These are phyloP conservation scores for Lepidocolaptes lacrymiger DNA, from an alignment of 2,797 vertebrate species.

Conservation along the genomic window DNA sequence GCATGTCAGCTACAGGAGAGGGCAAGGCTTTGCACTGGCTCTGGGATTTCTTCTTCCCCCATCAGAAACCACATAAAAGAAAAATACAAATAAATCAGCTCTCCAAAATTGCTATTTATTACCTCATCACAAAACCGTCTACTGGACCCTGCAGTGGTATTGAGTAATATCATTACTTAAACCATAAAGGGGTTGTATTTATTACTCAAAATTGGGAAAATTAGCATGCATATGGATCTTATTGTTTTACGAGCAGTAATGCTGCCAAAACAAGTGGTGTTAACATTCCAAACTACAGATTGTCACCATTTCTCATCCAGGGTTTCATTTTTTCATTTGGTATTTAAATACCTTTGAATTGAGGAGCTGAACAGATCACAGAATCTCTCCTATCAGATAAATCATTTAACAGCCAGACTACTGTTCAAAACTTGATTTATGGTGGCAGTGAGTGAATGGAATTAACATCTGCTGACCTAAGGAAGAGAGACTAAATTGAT, in stretches of 20 bases:
- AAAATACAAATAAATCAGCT: constrained; percentile 62
- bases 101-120: constrained; percentile 65
- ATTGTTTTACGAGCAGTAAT: constrained; percentile 52
- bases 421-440: constrained; percentile 53
- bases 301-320: constrained; percentile 45
- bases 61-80: constrained; percentile 66
- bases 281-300: constrained; percentile 63
- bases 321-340: constrained; percentile 44
- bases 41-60: constrained; percentile 56
- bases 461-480: constrained; percentile 53
- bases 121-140: constrained; percentile 59
- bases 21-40: constrained; percentile 57
- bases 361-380: constrained; percentile 37
- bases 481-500: constrained; percentile 30
- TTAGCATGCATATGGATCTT: constrained; percentile 69
- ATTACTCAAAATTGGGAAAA: constrained; percentile 64
- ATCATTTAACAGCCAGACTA: constrained; percentile 47
- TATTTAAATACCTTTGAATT: constrained; percentile 57
- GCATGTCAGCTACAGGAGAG: constrained; percentile 65
- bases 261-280: constrained; percentile 65
- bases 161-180: constrained; percentile 66
- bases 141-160: constrained; percentile 59
- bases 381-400: constrained; percentile 45
- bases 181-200: constrained; percentile 59
- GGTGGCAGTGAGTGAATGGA: constrained; percentile 14